Base-by-base conservation (phyloP, 2,888 invertebrate genomes). In the Entomobrya multifasciata region DNA sequence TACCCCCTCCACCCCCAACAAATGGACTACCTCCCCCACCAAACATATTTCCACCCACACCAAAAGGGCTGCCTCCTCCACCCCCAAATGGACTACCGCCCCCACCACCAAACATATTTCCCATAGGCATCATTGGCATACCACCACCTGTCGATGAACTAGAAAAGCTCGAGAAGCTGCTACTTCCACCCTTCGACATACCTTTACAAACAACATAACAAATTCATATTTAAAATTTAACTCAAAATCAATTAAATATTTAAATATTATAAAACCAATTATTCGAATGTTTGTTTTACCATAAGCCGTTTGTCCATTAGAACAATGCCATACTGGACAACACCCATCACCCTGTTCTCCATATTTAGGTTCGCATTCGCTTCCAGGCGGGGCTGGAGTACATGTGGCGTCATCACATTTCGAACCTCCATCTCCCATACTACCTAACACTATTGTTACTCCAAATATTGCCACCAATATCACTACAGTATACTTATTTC, bases 301-400 rank as follows among this genome's bases (percentile, higher is more conserved):
- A 36, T 79, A 85, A 25, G 60, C 72, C 20, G 70, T 70, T 36
- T 57, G 52, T 47, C 87, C 87, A 77, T 85, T 77, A 11, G 15
- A 47, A 65, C 89, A 89, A 41, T 81, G 22, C 89, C 89, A 89
- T 11, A 78, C 85, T 17, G 89, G 89, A 47, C 89, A 89, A 65
- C 89, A 89, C 1, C 81, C 88, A 52, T 81, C 82, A n/a, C n/a
- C n/a, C n/a, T 86, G 83, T 22, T 88, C 27, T 4, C 74, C 87
- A 72, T 88, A 89, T 11, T 22, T 84, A 5, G 88, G 44, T 13
- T 76, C 55, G 67, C 88, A 89, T 20, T 76, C 52, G 0, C 70
- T 76, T n/a, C 87, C 87, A 62, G 55, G 41, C 0, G 85, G 81
- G 17, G 88, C 65, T 17, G 87, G 85, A 27, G 88, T 87, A 30